Conservation (phyloP, 2,797 vertebrate genomes). For the Amblyraja radiata region DNA sequence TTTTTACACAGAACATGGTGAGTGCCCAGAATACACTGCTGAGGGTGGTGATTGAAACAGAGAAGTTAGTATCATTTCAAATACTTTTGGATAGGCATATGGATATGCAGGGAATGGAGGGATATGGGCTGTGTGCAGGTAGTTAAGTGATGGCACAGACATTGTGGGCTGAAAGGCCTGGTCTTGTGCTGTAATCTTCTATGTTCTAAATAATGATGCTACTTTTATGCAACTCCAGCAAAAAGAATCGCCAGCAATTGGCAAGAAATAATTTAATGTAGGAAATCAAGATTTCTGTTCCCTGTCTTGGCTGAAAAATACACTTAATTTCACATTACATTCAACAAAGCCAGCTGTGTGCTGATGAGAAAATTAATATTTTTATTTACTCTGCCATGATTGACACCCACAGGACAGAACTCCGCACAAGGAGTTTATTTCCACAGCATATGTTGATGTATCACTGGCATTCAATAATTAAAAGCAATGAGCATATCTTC, state of each 20-base stretch:
- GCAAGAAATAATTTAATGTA: not conserved
- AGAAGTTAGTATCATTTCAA: no score
- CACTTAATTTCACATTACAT: not conserved
- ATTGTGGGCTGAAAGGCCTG: no score
- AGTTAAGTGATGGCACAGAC: no score
- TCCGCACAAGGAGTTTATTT: not conserved
- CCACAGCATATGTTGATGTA: not conserved
- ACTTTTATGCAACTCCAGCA: not conserved
- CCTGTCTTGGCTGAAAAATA: not conserved
- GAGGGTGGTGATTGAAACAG: no score
- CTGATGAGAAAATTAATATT: not conserved
- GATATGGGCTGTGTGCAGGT: no score
- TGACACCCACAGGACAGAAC: not conserved
- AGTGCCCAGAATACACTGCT: no score
- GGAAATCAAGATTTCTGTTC: conserved; percentile 12
- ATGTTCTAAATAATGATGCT: not conserved
- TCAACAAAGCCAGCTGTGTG: not conserved
- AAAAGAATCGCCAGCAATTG: not conserved
- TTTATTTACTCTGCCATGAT: not conserved
- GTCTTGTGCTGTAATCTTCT: no score
- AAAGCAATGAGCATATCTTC: not conserved
- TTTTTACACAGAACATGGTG: no score
- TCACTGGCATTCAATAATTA: not conserved
- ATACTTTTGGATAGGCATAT: no score
- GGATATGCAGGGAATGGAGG: no score